phyloP scores from a whole-genome alignment of 2,113 vertebrate genomes.

The Lota lota region DNA sequence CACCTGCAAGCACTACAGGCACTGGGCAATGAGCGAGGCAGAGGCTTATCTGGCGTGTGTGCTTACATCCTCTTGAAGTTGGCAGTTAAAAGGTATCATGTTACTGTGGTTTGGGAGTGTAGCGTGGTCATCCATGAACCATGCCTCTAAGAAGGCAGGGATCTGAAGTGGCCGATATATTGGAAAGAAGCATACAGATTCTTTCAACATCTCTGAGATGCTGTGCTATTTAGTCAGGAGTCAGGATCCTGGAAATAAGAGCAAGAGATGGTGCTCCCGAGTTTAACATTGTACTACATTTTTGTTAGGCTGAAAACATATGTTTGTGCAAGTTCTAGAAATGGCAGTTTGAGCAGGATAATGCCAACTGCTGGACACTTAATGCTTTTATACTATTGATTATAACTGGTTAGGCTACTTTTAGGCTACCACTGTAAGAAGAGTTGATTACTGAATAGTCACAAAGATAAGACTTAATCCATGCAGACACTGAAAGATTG shows the following conservation, averaged over 20 bases:
- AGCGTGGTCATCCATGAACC: constrained; percentile 18
- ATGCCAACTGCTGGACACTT: constrained; percentile 45
- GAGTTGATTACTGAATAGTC: constrained; percentile 59
- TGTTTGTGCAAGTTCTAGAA: constrained; percentile 26
- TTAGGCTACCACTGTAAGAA: constrained; percentile 71
- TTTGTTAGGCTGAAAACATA: constrained; percentile 7
- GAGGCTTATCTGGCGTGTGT: constrained; percentile 17
- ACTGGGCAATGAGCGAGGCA: constrained; percentile 25
- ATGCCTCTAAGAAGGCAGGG: constrained; percentile 12
- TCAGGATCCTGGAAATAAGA: constrained; percentile 49
- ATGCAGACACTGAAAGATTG: constrained; percentile 66
- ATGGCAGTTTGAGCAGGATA: constrained; percentile 38
- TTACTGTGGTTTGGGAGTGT: constrained; percentile 20
- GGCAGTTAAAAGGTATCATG: constrained; percentile 16
- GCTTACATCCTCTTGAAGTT: constrained; percentile 34
- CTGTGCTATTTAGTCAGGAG: constrained; percentile 22
- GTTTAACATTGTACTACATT: background rate
- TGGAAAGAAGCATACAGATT: background rate
- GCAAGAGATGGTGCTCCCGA: constrained; percentile 28
- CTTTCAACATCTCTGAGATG: background rate
- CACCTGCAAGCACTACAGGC: constrained; percentile 19
- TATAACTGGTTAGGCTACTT: constrained; percentile 67
- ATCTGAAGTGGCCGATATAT: background rate
- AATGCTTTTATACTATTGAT: constrained; percentile 50
- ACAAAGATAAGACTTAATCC: constrained; percentile 66